Conservation (phyloP, 2,797 vertebrate species). For the Coreius guichenoti region DNA sequence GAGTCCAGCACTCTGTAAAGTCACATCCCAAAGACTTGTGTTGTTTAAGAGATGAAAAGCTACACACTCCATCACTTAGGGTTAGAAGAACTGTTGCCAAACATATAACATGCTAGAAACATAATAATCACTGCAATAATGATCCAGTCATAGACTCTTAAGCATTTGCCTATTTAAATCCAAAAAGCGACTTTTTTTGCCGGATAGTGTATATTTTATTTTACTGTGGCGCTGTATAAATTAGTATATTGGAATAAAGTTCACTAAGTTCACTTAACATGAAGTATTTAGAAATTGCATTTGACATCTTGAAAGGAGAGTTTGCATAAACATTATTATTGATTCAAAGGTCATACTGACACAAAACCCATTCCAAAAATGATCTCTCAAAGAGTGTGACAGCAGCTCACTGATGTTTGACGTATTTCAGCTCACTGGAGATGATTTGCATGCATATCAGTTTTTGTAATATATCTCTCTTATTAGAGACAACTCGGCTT, state of each 20-base stretch:
- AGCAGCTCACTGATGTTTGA: neutral
- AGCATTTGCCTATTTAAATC: too few relatives aligned
- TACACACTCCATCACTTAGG: too few relatives aligned
- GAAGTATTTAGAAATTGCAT: neutral
- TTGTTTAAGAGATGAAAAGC: too few relatives aligned
- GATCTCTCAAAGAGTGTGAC: neutral
- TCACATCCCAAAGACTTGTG: too few relatives aligned
- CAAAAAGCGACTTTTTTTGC: too few relatives aligned
- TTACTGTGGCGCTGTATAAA: neutral
- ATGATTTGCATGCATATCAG: neutral
- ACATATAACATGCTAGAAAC: too few relatives aligned
- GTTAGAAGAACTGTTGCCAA: too few relatives aligned
- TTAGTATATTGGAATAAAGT: neutral
- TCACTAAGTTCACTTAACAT: neutral
- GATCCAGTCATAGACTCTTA: too few relatives aligned
- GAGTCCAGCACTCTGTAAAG: too few relatives aligned
- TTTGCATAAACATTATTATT: neutral
- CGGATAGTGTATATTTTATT: neutral
- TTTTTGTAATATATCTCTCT: constrained; percentile 19
- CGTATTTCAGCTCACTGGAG: neutral
- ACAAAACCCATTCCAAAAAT: neutral
- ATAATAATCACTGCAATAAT: too few relatives aligned
- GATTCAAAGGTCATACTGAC: neutral
- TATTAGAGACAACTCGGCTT: constrained; percentile 34
- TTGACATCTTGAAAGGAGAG: neutral